phyloP scores from a whole-genome alignment of 2,113 vertebrate species.

The Chionis minor region DNA sequence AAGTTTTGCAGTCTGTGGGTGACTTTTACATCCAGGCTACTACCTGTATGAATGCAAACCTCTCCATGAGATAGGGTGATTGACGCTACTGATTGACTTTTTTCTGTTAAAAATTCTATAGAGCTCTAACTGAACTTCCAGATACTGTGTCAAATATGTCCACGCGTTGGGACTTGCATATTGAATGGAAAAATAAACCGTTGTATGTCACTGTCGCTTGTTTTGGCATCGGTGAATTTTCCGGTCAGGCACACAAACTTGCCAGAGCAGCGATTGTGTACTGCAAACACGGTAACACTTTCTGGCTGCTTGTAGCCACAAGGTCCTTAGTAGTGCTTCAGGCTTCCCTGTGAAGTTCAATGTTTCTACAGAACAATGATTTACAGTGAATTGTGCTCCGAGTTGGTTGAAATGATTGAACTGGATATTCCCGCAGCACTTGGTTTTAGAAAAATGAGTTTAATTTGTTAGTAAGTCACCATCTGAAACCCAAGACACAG shows the following conservation, averaged over 20 bases:
- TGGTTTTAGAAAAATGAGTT: not conserved
- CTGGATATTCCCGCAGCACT: not conserved
- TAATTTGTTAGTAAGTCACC: not conserved
- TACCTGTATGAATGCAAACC: not conserved
- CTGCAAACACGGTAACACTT: not conserved
- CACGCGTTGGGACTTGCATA: not conserved
- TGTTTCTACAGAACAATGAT: not conserved
- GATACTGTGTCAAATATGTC: not conserved
- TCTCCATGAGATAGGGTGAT: not conserved
- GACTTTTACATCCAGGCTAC: not conserved
- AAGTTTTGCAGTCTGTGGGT: not conserved
- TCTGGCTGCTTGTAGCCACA: not conserved
- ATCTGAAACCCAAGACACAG: not conserved
- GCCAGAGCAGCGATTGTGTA: not conserved
- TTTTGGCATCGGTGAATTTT: not conserved
- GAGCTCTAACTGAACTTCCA: not conserved
- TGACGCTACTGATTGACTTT: too few relatives aligned
- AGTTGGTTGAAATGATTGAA: not conserved
- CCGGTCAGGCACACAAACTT: fast-evolving
- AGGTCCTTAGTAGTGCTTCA: not conserved
- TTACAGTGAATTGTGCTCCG: not conserved
- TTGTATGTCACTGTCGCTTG: not conserved
- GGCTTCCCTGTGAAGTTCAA: not conserved
- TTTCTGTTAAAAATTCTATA: not conserved
- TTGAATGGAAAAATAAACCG: slow-evolving; percentile 24